These are phyloP conservation scores for Psylliodes chrysocephalus DNA, from an alignment of 2,888 invertebrate species.

Conservation along the genomic window DNA sequence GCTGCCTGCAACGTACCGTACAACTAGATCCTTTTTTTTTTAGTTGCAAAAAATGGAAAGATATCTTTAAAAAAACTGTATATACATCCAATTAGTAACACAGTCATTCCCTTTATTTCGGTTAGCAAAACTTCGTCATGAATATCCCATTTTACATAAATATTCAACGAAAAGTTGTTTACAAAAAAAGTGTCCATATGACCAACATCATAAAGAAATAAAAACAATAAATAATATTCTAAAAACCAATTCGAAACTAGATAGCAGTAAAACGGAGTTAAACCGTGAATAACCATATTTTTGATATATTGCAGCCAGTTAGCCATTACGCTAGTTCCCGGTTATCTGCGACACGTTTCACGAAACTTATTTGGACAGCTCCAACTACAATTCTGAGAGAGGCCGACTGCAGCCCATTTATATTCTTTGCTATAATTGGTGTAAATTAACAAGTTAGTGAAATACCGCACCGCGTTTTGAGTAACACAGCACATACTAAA, in stretches of 20 bases:
- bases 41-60: no score
- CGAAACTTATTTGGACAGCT: constrained; percentile 10
- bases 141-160: no score
- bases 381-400: constrained; percentile 10
- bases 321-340: background rate
- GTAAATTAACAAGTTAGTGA: constrained; percentile 5
- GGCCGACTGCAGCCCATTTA: constrained; percentile 5
- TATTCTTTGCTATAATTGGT: constrained; percentile 1
- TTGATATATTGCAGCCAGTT: background rate
- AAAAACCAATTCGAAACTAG: background rate
- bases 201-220: no score
- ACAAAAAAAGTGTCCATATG: no score
- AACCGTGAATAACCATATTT: constrained; percentile 11
- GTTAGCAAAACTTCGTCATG: no score
- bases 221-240: background rate
- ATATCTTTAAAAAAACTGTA: no score
- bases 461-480: constrained; percentile 6
- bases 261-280: constrained; percentile 6
- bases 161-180: no score
- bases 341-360: background rate
- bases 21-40: no score
- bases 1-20: no score
- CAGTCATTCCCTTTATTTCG: no score
- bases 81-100: no score
- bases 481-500: background rate